Percentiles rank a stretch among this genome's conserved stretches.
These are phyloP conservation scores for Trichechus manatus DNA, from an alignment of 2,113 vertebrate genomes.

Conservation along the genomic window DNA sequence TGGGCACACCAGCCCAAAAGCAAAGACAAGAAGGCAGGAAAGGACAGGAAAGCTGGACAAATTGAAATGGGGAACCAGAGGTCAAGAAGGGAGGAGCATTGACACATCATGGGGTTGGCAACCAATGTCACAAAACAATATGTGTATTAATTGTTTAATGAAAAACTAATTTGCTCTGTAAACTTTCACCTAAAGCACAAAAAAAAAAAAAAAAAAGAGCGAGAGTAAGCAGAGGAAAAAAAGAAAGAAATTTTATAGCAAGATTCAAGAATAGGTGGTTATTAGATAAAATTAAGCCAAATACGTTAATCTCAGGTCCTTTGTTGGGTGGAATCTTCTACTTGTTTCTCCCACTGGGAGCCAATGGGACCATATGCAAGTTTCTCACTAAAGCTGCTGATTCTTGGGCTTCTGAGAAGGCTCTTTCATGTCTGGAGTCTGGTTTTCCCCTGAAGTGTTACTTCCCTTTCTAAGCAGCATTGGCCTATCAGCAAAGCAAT, in stretches of 20 bases:
- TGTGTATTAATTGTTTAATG: too few relatives aligned
- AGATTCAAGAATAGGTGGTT: neutral
- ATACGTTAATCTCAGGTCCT: neutral
- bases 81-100: too few relatives aligned
- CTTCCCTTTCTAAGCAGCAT: neutral
- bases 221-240: too few relatives aligned
- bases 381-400: neutral
- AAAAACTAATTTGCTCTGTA: too few relatives aligned
- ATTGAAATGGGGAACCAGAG: too few relatives aligned
- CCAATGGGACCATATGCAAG: neutral
- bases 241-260: neutral
- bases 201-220: neutral
- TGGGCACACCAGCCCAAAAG: too few relatives aligned
- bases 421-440: neutral
- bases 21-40: too few relatives aligned
- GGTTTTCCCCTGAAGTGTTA: neutral
- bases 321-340: neutral
- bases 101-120: too few relatives aligned
- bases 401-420: neutral
- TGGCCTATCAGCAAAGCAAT: constrained; percentile 34
- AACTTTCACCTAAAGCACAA: too few relatives aligned
- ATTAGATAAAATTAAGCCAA: constrained; percentile 18
- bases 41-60: too few relatives aligned
- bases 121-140: too few relatives aligned
- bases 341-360: neutral